These are phyloP conservation scores for Stegana nigrithorax DNA, from an alignment of 2,888 invertebrate genomes.

Conservation along the genomic window DNA sequence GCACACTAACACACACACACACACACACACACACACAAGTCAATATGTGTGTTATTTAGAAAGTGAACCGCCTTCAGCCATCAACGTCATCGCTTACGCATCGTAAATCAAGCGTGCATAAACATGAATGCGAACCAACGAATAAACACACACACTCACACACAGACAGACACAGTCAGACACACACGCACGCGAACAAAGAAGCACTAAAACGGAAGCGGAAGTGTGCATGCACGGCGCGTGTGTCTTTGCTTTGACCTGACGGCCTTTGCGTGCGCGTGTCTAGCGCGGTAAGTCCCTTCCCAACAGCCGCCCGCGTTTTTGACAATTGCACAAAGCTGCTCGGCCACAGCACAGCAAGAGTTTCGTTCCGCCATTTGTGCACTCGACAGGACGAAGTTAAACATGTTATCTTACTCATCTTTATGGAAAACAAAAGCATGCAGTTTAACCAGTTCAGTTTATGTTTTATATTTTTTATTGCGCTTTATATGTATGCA, in stretches of 20 bases:
- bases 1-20: not conserved
- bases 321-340: too few species aligned
- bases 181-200: slow-evolving; percentile 27
- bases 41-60: not conserved
- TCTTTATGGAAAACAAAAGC: too few species aligned
- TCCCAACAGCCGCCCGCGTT: too few species aligned
- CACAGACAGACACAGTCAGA: not conserved
- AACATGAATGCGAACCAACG: slow-evolving; percentile 30
- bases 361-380: too few species aligned
- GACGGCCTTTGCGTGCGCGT: too few species aligned
- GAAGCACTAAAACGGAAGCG: slow-evolving; percentile 52
- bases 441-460: too few species aligned
- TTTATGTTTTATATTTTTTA: too few species aligned
- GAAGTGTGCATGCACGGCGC: slow-evolving; percentile 41
- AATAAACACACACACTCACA: slow-evolving; percentile 36
- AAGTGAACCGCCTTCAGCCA: not conserved
- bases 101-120: slow-evolving; percentile 27
- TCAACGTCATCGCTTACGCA: not conserved
- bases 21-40: not conserved
- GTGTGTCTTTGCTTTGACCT: not conserved
- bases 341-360: too few species aligned
- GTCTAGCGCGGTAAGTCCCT: not conserved
- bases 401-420: too few species aligned
- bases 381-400: too few species aligned
- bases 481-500: too few species aligned